Evolutionary conservation across 2,888 invertebrate species (phyloP), one percentile per base, ranked within the genome.

Genomic region (Drosophila setosimentum): DNA sequence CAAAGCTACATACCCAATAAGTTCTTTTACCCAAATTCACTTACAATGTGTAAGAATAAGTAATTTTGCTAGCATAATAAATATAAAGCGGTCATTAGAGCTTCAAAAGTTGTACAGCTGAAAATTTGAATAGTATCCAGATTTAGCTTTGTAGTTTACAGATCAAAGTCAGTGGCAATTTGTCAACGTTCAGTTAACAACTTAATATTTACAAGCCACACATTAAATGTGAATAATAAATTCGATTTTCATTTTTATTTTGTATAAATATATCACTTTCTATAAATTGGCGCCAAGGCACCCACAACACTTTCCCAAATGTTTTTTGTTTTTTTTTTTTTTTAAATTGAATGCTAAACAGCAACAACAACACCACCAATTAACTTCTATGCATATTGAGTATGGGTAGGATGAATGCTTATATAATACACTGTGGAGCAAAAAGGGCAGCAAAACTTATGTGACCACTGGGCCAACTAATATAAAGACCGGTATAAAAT

Each of bases 401-500:
- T 76, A 70, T 61, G 57, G 73, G 66, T 59, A 67, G 40, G 76
- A 55, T 69, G 50, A 82, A 59, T 54, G 62, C 84, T 83, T 89
- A 89, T 76, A 70, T 87, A 89, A 83, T 66, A 60, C 32, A 24
- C 59, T 8, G 51, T 42, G 11, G 18, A 35, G 16, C 27, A 51
- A 50, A 53, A 13, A 24, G n/a, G 24, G 30, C 42, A 37, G 24
- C 29, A 21, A 32, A 40, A 54, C 49, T 57, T 37, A 60, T 58
- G 68, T 45, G 64, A 32, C 49, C 65, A 66, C 35, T 37, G 71
- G 63, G 78, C 61, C 73, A 71, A 78, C 84, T 76, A 60, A 49
- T 66, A 87, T 83, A 81, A 89, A 87, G 72, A 81, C 53, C 68
- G 79, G 74, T 79, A 76, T 87, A 73, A 86, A 89, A 74, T 54